Evolutionary conservation across 2,113 vertebrate genomes (phyloP).

Genomic region (Lepisosteus osseus): DNA sequence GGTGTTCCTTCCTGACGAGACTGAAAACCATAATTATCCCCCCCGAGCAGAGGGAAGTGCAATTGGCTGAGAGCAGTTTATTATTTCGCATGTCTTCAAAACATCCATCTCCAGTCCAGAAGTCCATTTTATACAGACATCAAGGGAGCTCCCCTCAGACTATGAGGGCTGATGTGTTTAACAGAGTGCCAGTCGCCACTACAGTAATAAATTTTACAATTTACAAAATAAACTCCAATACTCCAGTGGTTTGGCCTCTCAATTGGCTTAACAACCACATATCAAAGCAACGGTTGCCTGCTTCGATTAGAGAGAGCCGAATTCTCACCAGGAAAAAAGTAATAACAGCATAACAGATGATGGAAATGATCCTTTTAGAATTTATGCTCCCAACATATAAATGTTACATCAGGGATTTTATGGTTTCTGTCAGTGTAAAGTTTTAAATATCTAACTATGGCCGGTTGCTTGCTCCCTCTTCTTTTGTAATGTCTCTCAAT

Average conservation of each 20-base stretch:
- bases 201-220: neutral
- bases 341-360: neutral
- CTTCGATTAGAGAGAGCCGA: neutral
- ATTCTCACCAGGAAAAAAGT: neutral
- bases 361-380: neutral
- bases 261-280: no score
- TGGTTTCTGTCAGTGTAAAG: neutral
- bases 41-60: no score
- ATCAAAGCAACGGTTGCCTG: neutral
- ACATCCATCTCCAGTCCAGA: neutral
- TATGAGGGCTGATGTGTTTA: slow-evolving; percentile 16
- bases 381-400: neutral
- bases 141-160: neutral
- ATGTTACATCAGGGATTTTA: neutral
- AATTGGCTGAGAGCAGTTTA: no score
- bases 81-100: no score
- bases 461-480: no score
- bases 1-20: no score
- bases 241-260: neutral
- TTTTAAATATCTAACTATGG: no score
- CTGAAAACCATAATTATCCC: no score
- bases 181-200: slow-evolving; percentile 10
- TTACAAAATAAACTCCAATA: neutral
- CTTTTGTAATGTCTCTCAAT: neutral
- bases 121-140: neutral